phyloP scores from a whole-genome alignment of 2,113 vertebrate genomes.

The Glaucidium brasilianum region DNA sequence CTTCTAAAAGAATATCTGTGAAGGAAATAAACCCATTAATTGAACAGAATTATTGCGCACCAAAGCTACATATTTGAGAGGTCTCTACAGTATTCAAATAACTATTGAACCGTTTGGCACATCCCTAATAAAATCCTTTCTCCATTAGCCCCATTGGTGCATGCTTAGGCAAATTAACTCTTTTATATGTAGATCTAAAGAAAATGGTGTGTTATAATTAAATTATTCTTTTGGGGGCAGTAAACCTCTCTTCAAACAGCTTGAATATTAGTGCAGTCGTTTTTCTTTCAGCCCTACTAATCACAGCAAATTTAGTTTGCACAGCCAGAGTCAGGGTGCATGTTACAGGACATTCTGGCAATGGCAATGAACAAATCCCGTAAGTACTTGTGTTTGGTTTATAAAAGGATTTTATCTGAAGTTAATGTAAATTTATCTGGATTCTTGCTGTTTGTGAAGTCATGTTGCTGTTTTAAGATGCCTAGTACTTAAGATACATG shows the following conservation, averaged over 20 bases:
- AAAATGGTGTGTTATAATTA: constrained; percentile 70
- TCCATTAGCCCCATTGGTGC: constrained; percentile 58
- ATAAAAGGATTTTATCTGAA: constrained; percentile 2
- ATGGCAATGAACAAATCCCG: neutral
- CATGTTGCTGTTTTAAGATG: neutral
- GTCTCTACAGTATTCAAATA: constrained; percentile 58
- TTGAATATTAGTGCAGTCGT: constrained; percentile 53
- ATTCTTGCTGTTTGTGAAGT: constrained; percentile 2
- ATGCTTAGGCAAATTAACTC: constrained; percentile 68
- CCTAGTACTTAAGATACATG: neutral
- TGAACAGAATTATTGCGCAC: constrained; percentile 52
- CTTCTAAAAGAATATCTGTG: constrained; percentile 47
- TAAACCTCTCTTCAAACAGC: constrained; percentile 69
- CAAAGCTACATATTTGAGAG: constrained; percentile 35
- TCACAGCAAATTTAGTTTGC: constrained; percentile 54
- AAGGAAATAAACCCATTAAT: constrained; percentile 64
- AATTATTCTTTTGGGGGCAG: constrained; percentile 63
- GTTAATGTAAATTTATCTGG: constrained; percentile 11
- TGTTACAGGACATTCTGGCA: constrained; percentile 24
- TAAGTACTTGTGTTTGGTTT: neutral
- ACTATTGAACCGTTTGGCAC: constrained; percentile 56
- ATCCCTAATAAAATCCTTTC: constrained; percentile 66
- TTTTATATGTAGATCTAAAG: constrained; percentile 68
- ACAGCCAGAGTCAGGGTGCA: constrained; percentile 36
- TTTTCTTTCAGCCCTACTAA: constrained; percentile 67